Base-by-base conservation (phyloP, 2,797 vertebrate genomes). In the Phaenicophaeus curvirostris region DNA sequence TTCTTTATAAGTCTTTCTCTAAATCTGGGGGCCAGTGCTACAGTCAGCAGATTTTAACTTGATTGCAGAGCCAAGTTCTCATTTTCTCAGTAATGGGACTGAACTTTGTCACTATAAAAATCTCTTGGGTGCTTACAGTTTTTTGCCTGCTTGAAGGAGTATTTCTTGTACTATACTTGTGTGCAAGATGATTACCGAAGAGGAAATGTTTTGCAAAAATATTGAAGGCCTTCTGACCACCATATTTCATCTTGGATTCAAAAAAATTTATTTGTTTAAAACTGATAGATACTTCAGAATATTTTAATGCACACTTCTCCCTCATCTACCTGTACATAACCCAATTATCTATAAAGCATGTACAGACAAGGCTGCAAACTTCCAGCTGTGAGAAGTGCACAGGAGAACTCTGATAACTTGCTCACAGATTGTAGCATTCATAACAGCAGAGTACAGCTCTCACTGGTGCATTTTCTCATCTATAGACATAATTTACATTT, bases 1-100 rank as follows among this genome's bases (percentile, higher is more conserved):
- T 61, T 28, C 20, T 57, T 72, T 18, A 31, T 15, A 89, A 48
- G 42, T 9, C 37, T 67, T 69, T 51, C 11, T 44, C 25, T 77
- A 67, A 69, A 58, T 85, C 39, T 48, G 41, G 21, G 21, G 31
- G 4, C 8, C 16, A 62, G 23, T 15, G 27, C 48, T 74, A 51
- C 8, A 91, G 61, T 67, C 87, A 87, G 61, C 31, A 85, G 25
- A 66, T 83, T 93, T 44, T 35, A 14, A 73, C 73, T 77, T 85
- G 50, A 79, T 10, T 66, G 67, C 65, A 80, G 55, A 80, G 21
- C 17, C 46, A 68, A 83, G 35, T 75, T 79, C 57, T 66, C 75
- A 53, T 87, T 89, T 82, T 91, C 71, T 76, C 53, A 50, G 37
- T 91, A 93, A 80, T n/a, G 39, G 39, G 63, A 87, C 39, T 77